A percentile compares a stretch with the other conserved stretches of the same genome.
Conservation (phyloP, 2,797 vertebrate genomes). For the Emys orbicularis region DNA sequence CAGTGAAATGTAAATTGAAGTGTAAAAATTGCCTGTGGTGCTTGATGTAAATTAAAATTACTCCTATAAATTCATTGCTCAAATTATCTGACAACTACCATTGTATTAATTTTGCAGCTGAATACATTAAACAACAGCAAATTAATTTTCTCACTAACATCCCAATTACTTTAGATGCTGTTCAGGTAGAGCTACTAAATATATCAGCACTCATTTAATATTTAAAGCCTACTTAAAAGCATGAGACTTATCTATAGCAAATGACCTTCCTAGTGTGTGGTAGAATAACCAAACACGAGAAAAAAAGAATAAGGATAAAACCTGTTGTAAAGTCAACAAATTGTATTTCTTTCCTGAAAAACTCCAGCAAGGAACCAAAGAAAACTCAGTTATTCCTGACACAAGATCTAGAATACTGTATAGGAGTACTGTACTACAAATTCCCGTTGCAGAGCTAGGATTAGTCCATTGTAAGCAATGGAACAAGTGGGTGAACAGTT, state of each 20-base stretch:
- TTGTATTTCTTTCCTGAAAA: neutral
- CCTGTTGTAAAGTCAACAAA: neutral
- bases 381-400: neutral
- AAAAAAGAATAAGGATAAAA: neutral
- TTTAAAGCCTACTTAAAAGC: conserved; percentile 63
- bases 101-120: conserved; percentile 66
- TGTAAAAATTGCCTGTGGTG: conserved; percentile 48
- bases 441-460: neutral
- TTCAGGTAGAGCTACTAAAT: conserved; percentile 54
- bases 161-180: conserved; percentile 60
- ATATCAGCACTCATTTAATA: conserved; percentile 51
- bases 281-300: neutral
- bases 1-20: conserved; percentile 62
- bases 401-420: neutral
- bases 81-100: conserved; percentile 63
- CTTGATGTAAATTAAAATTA: conserved; percentile 73
- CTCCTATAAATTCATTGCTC: conserved; percentile 54
- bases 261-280: conserved; percentile 1
- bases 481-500: neutral
- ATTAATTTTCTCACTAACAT: conserved; percentile 65
- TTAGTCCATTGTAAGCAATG: neutral
- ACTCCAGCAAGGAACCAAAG: neutral
- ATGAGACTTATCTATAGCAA: conserved; percentile 37
- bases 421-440: neutral
- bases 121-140: conserved; percentile 62